These are phyloP conservation scores for Caenorhabditis wallacei DNA, from an alignment of 2,888 invertebrate genomes.

Conservation along the genomic window DNA sequence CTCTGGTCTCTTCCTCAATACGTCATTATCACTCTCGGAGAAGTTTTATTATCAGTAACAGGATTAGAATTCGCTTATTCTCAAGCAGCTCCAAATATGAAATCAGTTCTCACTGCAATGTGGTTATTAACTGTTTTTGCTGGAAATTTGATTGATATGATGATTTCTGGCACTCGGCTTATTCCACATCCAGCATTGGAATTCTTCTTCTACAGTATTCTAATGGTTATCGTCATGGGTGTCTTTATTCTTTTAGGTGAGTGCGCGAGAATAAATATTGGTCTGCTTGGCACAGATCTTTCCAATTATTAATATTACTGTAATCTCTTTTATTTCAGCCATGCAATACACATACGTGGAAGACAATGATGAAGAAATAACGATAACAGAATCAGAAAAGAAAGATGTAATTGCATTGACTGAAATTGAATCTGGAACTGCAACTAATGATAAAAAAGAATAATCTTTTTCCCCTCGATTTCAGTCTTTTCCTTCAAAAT, in stretches of 20 bases:
- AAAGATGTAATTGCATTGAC: constrained; percentile 51
- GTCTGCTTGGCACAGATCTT: background rate
- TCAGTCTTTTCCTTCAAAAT: constrained; percentile 3
- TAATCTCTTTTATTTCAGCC: constrained; percentile 52
- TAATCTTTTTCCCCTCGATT: constrained; percentile 2
- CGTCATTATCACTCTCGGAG: constrained; percentile 92
- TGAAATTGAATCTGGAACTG: constrained; percentile 47
- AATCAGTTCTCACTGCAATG: constrained; percentile 91
- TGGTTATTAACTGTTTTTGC: constrained; percentile 95
- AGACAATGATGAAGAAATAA: constrained; percentile 56
- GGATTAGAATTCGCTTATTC: constrained; percentile 97
- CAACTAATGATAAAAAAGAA: constrained; percentile 38
- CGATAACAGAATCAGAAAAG: constrained; percentile 41
- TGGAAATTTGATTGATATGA: constrained; percentile 94
- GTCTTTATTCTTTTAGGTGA: constrained; percentile 74
- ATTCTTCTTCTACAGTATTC: constrained; percentile 82
- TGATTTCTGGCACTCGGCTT: constrained; percentile 86
- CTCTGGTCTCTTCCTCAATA: constrained; percentile 92
- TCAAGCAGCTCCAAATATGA: constrained; percentile 92
- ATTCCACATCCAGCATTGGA: constrained; percentile 79
- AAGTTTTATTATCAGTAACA: constrained; percentile 96
- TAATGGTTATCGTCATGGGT: constrained; percentile 81
- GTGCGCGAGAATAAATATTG: background rate
- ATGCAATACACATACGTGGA: constrained; percentile 73
- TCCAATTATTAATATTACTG: background rate